phyloP scores from a whole-genome alignment of 2,888 invertebrate species.

The Lasiommata megera region DNA sequence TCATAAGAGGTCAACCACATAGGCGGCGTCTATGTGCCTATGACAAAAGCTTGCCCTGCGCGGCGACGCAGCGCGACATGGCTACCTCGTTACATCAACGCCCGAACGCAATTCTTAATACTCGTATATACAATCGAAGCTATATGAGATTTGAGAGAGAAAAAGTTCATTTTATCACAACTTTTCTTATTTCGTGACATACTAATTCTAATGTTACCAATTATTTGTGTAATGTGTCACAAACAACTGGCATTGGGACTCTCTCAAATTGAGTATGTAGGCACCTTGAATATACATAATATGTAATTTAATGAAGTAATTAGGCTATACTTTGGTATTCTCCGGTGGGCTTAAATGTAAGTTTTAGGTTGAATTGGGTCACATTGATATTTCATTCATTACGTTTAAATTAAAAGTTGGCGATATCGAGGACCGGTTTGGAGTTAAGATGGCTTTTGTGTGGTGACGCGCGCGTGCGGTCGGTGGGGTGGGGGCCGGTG shows the following conservation, averaged over 20 bases:
- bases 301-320: too few species aligned
- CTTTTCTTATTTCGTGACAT: too few species aligned
- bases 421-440: constrained; percentile 34
- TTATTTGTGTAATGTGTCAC: too few species aligned
- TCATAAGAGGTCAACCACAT: constrained; percentile 8
- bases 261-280: too few species aligned
- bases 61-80: constrained; percentile 3
- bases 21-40: constrained; percentile 9
- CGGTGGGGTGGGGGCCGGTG: constrained; percentile 43
- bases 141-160: background rate
- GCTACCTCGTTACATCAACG: constrained; percentile 15
- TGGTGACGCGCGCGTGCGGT: constrained; percentile 49
- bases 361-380: constrained; percentile 29
- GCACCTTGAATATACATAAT: too few species aligned
- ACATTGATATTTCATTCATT: constrained; percentile 40
- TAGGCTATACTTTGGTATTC: background rate
- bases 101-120: background rate
- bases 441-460: constrained; percentile 43
- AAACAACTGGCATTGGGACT: too few species aligned
- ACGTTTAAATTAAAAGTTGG: constrained; percentile 39
- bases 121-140: background rate
- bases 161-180: too few species aligned
- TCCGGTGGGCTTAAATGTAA: background rate
- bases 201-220: too few species aligned
- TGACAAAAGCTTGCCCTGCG: constrained; percentile 7